A percentile compares a stretch with the other conserved stretches of the same genome.
Evolutionary conservation across 2,113 vertebrate species (phyloP).

Genomic region (Apeltes quadracus): DNA sequence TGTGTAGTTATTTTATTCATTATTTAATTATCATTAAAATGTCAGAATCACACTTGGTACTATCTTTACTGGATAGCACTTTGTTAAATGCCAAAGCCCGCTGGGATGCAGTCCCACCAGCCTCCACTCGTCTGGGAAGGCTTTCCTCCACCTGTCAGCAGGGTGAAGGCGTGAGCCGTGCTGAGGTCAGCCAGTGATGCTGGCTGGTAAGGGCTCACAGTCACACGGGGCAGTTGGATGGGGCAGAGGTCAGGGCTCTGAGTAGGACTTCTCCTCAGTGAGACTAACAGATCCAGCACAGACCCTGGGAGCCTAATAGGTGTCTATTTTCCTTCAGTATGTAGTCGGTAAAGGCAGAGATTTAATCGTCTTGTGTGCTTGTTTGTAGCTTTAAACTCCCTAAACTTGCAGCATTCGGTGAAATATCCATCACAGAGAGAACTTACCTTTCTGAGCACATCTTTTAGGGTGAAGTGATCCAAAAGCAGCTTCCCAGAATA

Average conservation of each 20-base stretch:
- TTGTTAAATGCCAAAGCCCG: not conserved
- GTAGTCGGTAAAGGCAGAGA: not conserved
- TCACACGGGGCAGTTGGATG: not conserved
- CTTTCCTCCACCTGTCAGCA: not conserved
- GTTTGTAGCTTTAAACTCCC: not conserved
- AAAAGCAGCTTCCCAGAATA: conserved; percentile 96
- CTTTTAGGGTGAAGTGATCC: conserved; percentile 93
- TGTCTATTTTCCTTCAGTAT: too few relatives aligned
- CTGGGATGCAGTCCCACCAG: not conserved
- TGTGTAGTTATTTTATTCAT: not conserved
- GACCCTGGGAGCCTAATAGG: not conserved
- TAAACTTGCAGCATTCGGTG: not conserved
- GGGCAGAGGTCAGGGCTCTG: not conserved
- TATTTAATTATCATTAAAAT: not conserved
- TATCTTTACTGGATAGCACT: not conserved
- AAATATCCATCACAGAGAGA: not conserved
- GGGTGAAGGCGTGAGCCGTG: not conserved
- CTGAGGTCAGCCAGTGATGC: not conserved
- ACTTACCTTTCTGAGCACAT: conserved; percentile 94
- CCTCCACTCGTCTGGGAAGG: not conserved
- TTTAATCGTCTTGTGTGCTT: not conserved
- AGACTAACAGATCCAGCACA: not conserved
- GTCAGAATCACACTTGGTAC: not conserved
- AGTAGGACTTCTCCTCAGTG: not conserved
- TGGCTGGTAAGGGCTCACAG: not conserved